Evolutionary conservation across 2,113 vertebrate genomes (phyloP), one percentile per base, ranked within the genome.

Genomic region (Corythornis madagascariensis): DNA sequence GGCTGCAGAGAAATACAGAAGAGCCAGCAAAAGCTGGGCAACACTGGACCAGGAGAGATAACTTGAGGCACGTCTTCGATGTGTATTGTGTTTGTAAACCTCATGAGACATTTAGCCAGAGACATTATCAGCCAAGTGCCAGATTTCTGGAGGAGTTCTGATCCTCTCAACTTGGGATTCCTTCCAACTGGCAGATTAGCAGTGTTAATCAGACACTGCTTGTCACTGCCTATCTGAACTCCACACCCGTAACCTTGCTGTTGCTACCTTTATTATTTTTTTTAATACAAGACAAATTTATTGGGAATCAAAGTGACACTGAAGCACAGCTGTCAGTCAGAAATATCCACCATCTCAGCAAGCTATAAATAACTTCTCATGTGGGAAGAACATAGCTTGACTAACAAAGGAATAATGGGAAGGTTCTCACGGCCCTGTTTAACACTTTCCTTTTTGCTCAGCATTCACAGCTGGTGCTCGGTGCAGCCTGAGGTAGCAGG

Each of bases 91-190:
- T 71, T 74, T 83, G 47, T 53, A 80, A 92, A 78, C 89, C 84
- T 94, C 19, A 0, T 35, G 85, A 93, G 72, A 93, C 81, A 85
- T 92, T 93, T 88, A 92, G 92, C 67, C 91, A 94, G 91, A 93
- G 94, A 96, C 95, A 88, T 94, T 96, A 96, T 96, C 95, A 95
- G 89, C 66, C 78, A 89, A 93, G 84, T 91, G 91, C 94, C 95
- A 96, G 91, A 93, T 88, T 96, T 96, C 69, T 94, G 91, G 52
- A 96, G 89, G 95, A 95, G 84, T 93, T 94, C 89, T 92, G 94
- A 96, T 95, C 91, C 89, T 93, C 82, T 91, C 78, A 83, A 83
- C 10, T 89, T 89, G 87, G 95, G 92, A 96, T 86, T 91, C 82
- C 65, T 91, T 96, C 95, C 95, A 96, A 77, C 78, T 77, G 91